Evolutionary conservation across 2,113 vertebrate species (phyloP).

Genomic region (Calidris pygmaea): DNA sequence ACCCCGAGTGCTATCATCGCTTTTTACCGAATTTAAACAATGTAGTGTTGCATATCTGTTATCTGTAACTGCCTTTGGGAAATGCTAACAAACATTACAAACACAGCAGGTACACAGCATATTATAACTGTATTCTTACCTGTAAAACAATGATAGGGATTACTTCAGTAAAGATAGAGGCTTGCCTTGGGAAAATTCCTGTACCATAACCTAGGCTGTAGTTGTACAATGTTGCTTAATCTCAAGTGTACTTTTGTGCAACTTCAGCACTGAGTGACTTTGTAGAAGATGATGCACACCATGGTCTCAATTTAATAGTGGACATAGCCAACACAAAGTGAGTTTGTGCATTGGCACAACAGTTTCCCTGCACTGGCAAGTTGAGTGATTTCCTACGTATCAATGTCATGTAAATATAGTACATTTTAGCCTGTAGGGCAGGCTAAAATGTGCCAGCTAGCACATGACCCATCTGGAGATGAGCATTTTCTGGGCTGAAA

Average conservation of each 20-base stretch:
- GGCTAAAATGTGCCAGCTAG: background rate
- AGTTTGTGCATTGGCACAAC: background rate
- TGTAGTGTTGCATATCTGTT: background rate
- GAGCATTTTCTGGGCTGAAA: background rate
- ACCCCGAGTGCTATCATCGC: background rate
- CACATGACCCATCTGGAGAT: background rate
- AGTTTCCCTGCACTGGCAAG: background rate
- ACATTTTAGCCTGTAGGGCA: background rate
- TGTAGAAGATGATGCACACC: background rate
- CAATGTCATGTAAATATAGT: background rate
- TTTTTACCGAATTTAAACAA: background rate
- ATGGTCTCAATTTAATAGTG: background rate
- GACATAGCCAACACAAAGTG: background rate
- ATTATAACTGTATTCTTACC: background rate
- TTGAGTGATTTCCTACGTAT: too few species aligned
- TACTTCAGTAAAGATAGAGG: background rate
- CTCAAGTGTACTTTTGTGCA: background rate
- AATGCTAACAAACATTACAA: background rate
- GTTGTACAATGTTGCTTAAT: background rate
- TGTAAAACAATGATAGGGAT: background rate
- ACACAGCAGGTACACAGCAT: background rate
- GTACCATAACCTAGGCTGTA: background rate
- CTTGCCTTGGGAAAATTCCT: background rate
- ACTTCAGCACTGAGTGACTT: background rate
- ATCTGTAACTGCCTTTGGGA: background rate